Percentiles rank a stretch among this genome's conserved stretches.
Conservation (phyloP, 2,113 vertebrate genomes). For the Mesocricetus auratus region DNA sequence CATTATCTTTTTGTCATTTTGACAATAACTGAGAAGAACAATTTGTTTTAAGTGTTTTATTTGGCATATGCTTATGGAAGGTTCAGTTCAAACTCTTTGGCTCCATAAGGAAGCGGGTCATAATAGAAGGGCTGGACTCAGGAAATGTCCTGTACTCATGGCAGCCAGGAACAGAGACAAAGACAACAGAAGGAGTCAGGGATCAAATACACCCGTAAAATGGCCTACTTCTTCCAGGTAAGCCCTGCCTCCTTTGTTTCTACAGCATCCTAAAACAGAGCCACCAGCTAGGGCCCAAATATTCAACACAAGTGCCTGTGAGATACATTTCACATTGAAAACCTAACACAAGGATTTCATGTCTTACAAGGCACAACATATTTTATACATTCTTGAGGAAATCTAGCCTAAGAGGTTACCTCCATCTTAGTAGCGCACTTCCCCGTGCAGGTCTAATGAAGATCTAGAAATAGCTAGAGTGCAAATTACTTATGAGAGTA, state of each 20-base stretch:
- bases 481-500: not conserved
- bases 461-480: not conserved
- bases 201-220: not conserved
- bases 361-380: not conserved
- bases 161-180: not conserved
- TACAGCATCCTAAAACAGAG: not conserved
- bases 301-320: too few relatives aligned
- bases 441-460: not conserved
- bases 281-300: not conserved
- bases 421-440: not conserved
- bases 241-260: not conserved
- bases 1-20: not conserved
- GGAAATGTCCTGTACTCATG: not conserved
- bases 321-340: not conserved
- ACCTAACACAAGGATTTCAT: not conserved
- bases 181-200: not conserved
- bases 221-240: not conserved
- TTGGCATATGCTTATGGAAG: not conserved
- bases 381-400: constrained; percentile 25
- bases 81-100: not conserved
- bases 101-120: not conserved
- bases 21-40: not conserved
- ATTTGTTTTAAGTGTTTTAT: not conserved
- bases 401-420: not conserved
- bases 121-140: too few relatives aligned